These are phyloP conservation scores for Galago senegalensis DNA, from an alignment of 2,797 vertebrate species.

Conservation along the genomic window DNA sequence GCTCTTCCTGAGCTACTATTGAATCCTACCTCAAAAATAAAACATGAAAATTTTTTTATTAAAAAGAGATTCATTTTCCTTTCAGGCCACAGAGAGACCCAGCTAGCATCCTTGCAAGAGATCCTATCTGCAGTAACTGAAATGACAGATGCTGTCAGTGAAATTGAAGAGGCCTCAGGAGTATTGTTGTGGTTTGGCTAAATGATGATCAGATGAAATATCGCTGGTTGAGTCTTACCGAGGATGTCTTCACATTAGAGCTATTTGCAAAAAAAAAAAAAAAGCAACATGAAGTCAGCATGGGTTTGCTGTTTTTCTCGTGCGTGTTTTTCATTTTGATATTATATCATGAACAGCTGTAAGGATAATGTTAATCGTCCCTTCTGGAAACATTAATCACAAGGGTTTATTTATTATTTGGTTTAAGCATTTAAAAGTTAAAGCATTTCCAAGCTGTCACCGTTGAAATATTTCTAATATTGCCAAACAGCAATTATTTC, in stretches of 20 bases:
- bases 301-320: constrained; percentile 66
- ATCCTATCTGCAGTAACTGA: constrained; percentile 86
- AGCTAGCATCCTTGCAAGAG: constrained; percentile 85
- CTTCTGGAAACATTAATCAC: constrained; percentile 92
- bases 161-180: constrained; percentile 89
- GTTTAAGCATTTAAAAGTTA: constrained; percentile 91
- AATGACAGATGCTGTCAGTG: constrained; percentile 87
- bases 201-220: constrained; percentile 90
- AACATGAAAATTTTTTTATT: background rate
- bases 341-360: constrained; percentile 92
- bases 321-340: constrained; percentile 90
- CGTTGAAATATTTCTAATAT: constrained; percentile 89
- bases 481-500: constrained; percentile 86
- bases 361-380: constrained; percentile 90
- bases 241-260: constrained; percentile 89
- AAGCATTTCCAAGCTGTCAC: constrained; percentile 91
- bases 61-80: constrained; percentile 77
- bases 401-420: constrained; percentile 91
- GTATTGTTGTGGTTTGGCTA: constrained; percentile 87
- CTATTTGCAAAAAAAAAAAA: constrained; percentile 72
- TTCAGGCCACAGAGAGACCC: constrained; percentile 83
- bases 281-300: constrained; percentile 78
- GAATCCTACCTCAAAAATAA: constrained; percentile 73
- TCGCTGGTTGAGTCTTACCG: constrained; percentile 87
- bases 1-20: constrained; percentile 70